Evolutionary conservation across 2,113 vertebrate genomes (phyloP), one percentile per base, ranked within the genome.

Genomic region (Lethenteron reissneri): DNA sequence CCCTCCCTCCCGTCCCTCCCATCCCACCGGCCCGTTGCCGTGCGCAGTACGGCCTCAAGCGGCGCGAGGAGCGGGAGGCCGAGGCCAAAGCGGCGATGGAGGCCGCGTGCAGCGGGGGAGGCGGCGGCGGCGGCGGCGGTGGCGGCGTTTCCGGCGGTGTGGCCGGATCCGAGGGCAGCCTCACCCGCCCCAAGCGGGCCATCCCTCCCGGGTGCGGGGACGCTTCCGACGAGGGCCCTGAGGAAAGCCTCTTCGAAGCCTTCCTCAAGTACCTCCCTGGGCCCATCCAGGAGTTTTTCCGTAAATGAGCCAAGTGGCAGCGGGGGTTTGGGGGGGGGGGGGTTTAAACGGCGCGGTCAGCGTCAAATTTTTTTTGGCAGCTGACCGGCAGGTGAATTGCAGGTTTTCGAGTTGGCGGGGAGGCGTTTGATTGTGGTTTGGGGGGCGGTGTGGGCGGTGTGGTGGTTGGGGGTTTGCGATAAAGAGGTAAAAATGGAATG

Each of bases 221-320:
- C 0, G 89, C 94, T 0, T 91, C 95, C 0, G 92, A 95, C 1
- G 92, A 95, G 4, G 92, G 96, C 0, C 41, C 41, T 41, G 88
- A 90, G 56, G 92, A 95, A 79, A 95, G 94, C 83, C 95, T 97
- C 81, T 84, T 97, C 71, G 94, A 95, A 84, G 95, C 94, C 3
- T 90, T 97, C 74, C 90, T 97, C 79, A 97, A 97, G 81, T 97
- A 91, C 75, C 87, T 97, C 76, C 94, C 94, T 0, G 92, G 94
- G 74, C 92, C 91, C 0, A 84, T 97, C 75, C 94, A 95, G 81
- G 94, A 97, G 84, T 95, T 97, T 88, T 94, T 97, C 81, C 96
- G 96, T 84, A 97, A 97, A 87, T 97, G 88, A 85, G 79, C 71
- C 56, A 73, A 70, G 9, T 41, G 41, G 41, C 41, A 41, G 41